A percentile compares a stretch with the other conserved stretches of the same genome.
phyloP scores from a whole-genome alignment of 2,113 vertebrate species.

The Panthera leo region DNA sequence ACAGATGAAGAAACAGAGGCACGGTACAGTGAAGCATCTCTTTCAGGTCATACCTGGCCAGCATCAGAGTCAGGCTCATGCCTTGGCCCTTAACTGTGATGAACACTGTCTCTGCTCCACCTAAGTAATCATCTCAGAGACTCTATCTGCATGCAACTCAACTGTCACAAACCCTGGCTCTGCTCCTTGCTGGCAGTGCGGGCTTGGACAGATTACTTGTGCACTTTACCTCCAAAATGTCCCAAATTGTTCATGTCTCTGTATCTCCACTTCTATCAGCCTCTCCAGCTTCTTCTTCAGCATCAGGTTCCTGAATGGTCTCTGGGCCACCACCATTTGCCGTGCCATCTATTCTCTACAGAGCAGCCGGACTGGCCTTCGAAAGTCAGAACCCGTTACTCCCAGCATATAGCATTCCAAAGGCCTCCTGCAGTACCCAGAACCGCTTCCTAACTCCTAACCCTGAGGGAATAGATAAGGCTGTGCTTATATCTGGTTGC shows the following conservation, averaged over 20 bases:
- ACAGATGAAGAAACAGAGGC: neutral
- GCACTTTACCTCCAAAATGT: neutral
- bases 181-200: neutral
- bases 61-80: neutral
- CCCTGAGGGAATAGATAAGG: neutral
- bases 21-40: neutral
- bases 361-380: neutral
- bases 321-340: neutral
- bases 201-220: neutral
- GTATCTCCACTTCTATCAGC: neutral
- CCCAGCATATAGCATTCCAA: neutral
- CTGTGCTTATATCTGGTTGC: no score
- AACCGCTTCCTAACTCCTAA: neutral
- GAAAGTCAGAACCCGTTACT: neutral
- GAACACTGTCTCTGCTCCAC: neutral
- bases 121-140: neutral
- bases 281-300: neutral
- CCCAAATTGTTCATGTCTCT: neutral
- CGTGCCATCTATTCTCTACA: neutral
- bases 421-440: neutral
- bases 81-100: neutral
- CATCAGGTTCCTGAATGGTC: neutral
- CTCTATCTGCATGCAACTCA: neutral
- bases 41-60: neutral
- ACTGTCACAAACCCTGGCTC: neutral